These are phyloP conservation scores for Capitella teleta DNA, from an alignment of 1,140 invertebrate genomes.

Conservation along the genomic window DNA sequence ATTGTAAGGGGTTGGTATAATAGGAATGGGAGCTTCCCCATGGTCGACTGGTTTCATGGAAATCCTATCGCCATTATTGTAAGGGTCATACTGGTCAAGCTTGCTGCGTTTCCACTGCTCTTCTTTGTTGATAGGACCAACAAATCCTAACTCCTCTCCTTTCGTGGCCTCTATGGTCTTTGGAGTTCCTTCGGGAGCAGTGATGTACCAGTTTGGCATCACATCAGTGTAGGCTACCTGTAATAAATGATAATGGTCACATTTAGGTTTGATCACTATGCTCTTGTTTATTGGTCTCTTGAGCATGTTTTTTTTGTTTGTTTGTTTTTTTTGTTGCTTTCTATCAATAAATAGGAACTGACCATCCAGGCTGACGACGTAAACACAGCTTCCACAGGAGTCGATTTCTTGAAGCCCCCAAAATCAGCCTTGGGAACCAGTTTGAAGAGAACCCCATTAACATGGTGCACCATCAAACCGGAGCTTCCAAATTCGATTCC, in stretches of 20 bases:
- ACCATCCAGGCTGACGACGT: too few species aligned
- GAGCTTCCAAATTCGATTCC: conserved; percentile 12
- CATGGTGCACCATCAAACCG: conserved; percentile 21
- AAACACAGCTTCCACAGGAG: conserved; percentile 21
- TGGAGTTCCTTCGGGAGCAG: conserved; percentile 5
- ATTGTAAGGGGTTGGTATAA: too few species aligned
- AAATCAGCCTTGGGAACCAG: conserved; percentile 20
- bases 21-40: too few species aligned
- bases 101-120: conserved; percentile 6
- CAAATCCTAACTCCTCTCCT: conserved; percentile 21
- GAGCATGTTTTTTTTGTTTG: too few species aligned
- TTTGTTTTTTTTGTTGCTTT: too few species aligned
- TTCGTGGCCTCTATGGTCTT: conserved; percentile 20
- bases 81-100: conserved; percentile 22
- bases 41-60: too few species aligned
- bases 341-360: too few species aligned
- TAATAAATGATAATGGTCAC: too few species aligned
- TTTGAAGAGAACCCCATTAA: conserved; percentile 26
- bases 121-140: conserved; percentile 16
- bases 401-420: conserved; percentile 18
- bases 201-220: conserved; percentile 11
- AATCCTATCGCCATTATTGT: conserved; percentile 5
- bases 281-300: too few species aligned
- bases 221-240: conserved; percentile 3
- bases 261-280: too few species aligned